Evolutionary conservation across 2,888 invertebrate species (phyloP).

Genomic region (Belgica antarctica): DNA sequence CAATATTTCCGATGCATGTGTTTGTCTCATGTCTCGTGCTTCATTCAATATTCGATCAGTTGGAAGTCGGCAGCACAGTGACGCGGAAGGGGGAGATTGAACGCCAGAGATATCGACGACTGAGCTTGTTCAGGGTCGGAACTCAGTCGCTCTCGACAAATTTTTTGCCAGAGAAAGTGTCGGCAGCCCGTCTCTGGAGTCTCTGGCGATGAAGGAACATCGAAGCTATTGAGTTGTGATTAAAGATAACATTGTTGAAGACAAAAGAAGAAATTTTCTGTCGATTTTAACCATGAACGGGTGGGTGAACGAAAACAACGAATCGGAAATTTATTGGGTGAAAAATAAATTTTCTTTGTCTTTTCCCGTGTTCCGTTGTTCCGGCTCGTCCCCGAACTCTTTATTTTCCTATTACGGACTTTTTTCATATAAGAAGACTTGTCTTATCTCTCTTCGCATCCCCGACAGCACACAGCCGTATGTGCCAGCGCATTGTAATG

Average conservation of each 20-base stretch:
- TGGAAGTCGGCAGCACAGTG: no score
- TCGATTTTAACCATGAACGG: constrained; percentile 1
- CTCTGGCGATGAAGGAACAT: no score
- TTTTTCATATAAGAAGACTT: background rate
- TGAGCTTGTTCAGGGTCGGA: no score
- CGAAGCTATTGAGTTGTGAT: background rate
- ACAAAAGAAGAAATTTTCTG: background rate
- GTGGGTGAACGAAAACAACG: background rate
- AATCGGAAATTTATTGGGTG: constrained; percentile 31
- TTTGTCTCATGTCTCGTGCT: constrained; percentile 2
- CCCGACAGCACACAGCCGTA: constrained; percentile 19
- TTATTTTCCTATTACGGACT: constrained; percentile 32
- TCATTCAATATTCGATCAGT: background rate
- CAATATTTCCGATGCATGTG: constrained; percentile 16
- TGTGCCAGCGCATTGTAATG: constrained; percentile 23
- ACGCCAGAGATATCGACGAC: background rate
- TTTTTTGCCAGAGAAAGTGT: no score
- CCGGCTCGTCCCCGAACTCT: background rate
- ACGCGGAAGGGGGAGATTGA: no score
- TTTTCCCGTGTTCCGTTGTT: background rate
- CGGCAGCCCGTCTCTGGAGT: no score
- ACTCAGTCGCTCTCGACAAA: no score
- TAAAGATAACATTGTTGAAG: constrained; percentile 8
- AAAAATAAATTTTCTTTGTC: constrained; percentile 38
- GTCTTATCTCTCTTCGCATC: background rate